These are phyloP conservation scores for Spisula subtruncata DNA, from an alignment of 2,888 invertebrate genomes.

Conservation along the genomic window DNA sequence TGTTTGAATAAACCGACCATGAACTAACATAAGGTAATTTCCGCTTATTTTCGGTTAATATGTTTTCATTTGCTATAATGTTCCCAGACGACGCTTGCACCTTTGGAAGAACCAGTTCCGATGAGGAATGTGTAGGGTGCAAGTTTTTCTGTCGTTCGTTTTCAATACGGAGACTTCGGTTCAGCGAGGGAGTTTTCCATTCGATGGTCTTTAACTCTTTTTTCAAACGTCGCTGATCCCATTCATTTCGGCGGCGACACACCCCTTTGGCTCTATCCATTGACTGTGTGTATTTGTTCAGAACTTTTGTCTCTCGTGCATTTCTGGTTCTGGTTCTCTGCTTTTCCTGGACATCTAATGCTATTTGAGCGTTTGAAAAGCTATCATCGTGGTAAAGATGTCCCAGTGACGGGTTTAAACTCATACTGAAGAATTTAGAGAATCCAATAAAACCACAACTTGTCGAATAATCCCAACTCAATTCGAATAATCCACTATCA, in stretches of 20 bases:
- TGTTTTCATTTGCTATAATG: neutral
- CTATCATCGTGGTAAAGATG: conserved; percentile 79
- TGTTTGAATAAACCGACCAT: conserved; percentile 61
- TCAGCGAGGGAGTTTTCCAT: conserved; percentile 71
- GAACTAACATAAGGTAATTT: conserved; percentile 40
- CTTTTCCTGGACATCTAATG: conserved; percentile 77
- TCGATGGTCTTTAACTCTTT: conserved; percentile 67
- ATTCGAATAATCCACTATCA: no score
- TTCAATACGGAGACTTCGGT: conserved; percentile 62
- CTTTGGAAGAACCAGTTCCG: conserved; percentile 16
- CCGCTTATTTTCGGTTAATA: neutral
- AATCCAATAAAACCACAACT: no score
- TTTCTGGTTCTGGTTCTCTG: conserved; percentile 78
- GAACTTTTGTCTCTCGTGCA: conserved; percentile 75
- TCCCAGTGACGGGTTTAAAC: conserved; percentile 71
- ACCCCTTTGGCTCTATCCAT: conserved; percentile 74
- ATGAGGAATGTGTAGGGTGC: neutral
- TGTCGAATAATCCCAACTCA: no score
- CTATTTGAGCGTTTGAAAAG: conserved; percentile 64
- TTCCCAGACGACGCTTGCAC: neutral
- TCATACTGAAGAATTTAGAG: conserved; percentile 51
- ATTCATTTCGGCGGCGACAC: conserved; percentile 68
- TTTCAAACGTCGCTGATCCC: conserved; percentile 70
- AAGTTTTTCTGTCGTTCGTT: conserved; percentile 42
- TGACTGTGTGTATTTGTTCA: conserved; percentile 68